Evolutionary conservation across 2,888 invertebrate species (phyloP), one percentile per base, ranked within the genome.

Genomic region (Chromoteleia sp.): DNA sequence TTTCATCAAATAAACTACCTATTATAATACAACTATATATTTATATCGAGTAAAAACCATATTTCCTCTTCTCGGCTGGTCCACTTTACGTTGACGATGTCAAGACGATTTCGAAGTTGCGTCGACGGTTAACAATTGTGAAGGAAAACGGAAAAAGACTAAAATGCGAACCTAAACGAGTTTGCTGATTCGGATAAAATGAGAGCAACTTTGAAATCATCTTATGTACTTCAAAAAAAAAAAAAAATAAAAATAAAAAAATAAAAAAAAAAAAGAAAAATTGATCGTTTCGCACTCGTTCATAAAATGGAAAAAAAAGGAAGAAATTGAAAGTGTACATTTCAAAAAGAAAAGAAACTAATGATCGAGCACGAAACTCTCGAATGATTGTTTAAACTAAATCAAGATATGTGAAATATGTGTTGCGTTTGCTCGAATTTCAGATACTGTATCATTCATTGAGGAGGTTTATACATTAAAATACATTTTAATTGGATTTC

Each of bases 21-120:
- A 90, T 88, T 88, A 88, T 90, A 87, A 87, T 89, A 88, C 89
- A 89, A 87, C 87, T 90, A 90, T 90, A 89, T 89, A 89, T 90
- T 90, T 89, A 87, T 89, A 90, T 87, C 87, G 85, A 87, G 87
- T 89, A 89, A 88, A 88, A 85, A 87, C 85, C 86, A 88, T 88
- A 89, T 85, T 84, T 78, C 83, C 76, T 81, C 75, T 79, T 81
- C 81, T 81, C 81, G 81, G 68, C 82, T 77, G 56, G 74, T 78
- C 58, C 80, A 76, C 54, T 71, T 63, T 73, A 58, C 61, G 77
- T 70, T 70, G 12, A 79, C 33, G 7, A 50, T 15, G 10, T 30
- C 48, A 52, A 76, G 68, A 29, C 15, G n/a, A 30, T 59, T 68
- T 59, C 33, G 6, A 58, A 75, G 39, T 41, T 41, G 7, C 29